Conservation (phyloP, 1,140 invertebrate species). For the Papilio polytes region DNA sequence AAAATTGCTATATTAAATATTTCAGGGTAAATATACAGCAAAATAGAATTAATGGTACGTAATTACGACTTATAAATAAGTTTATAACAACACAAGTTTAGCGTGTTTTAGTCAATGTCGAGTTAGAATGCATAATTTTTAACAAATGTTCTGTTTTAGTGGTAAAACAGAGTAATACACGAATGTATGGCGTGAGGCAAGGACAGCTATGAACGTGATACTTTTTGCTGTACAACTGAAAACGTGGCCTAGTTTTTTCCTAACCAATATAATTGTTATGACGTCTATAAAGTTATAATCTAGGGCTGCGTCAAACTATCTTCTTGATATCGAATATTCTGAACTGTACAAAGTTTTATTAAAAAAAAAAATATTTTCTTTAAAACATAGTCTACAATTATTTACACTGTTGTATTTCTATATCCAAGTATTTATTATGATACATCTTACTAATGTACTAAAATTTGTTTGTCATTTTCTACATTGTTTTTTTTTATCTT, state of each 20-base stretch:
- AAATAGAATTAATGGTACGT: no score
- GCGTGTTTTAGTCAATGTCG: constrained; percentile 10
- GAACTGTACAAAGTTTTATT: background rate
- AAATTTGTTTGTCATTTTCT: no score
- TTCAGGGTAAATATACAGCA: no score
- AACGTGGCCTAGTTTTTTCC: constrained; percentile 70
- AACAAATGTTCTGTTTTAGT: constrained; percentile 14
- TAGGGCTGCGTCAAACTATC: constrained; percentile 19
- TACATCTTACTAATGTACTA: no score
- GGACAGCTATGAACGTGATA: constrained; percentile 56
- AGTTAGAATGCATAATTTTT: constrained; percentile 30
- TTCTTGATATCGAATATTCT: background rate
- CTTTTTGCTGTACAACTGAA: constrained; percentile 67
- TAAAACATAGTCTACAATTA: no score
- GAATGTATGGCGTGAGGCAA: constrained; percentile 59
- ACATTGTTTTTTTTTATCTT: no score
- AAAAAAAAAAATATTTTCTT: no score
- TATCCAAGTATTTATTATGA: no score
- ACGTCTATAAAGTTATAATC: constrained; percentile 61
- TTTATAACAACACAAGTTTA: background rate
- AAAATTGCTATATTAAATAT: no score
- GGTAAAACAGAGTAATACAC: constrained; percentile 23
- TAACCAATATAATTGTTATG: constrained; percentile 61
- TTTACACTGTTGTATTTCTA: no score
- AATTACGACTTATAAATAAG: background rate